These are phyloP conservation scores for Catagonus wagneri DNA, from an alignment of 2,113 vertebrate genomes.

Conservation along the genomic window DNA sequence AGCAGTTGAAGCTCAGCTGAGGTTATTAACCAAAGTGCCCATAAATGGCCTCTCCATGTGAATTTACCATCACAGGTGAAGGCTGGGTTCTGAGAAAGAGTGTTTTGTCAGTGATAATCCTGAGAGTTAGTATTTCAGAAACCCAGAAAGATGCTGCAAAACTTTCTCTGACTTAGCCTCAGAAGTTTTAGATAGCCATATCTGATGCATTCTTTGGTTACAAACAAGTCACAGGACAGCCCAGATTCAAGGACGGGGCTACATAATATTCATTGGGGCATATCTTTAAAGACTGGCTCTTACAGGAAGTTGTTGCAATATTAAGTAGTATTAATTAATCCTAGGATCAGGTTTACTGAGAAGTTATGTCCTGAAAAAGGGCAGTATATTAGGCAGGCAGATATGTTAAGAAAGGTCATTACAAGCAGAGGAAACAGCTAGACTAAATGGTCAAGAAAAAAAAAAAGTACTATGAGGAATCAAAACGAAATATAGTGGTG, in stretches of 20 bases:
- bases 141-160: not conserved
- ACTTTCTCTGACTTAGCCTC: not conserved
- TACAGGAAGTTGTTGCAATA: not conserved
- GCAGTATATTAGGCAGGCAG: not conserved
- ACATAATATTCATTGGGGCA: not conserved
- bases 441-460: not conserved
- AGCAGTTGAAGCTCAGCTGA: not conserved
- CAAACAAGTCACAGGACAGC: not conserved
- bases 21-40: not conserved
- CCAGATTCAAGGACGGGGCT: not conserved
- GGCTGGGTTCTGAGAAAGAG: not conserved
- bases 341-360: not conserved
- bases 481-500: not conserved
- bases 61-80: not conserved
- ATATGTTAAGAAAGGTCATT: not conserved
- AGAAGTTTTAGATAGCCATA: not conserved
- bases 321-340: not conserved
- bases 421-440: not conserved
- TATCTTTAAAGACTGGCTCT: conserved; percentile 22
- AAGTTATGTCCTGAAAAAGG: not conserved
- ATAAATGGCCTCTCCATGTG: not conserved
- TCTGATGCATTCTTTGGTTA: not conserved
- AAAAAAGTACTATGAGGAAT: not conserved
- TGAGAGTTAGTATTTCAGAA: not conserved
- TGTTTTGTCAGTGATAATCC: not conserved